A percentile compares a stretch with the other conserved stretches of the same genome.
Conservation (phyloP, 2,797 vertebrate genomes). For the Allobates femoralis region DNA sequence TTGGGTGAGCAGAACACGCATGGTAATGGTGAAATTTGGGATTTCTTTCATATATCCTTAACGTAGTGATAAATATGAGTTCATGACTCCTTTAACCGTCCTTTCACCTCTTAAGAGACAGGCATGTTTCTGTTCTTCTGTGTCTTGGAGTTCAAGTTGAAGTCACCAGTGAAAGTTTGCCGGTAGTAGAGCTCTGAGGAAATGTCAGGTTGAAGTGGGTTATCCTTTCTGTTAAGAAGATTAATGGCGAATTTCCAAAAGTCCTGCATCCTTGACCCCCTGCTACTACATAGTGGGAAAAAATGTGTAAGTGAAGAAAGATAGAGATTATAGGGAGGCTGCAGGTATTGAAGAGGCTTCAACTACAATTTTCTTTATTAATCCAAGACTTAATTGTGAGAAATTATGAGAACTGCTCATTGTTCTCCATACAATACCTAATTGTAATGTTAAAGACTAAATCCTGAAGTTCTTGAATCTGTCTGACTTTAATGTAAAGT, state of each 20-base stretch:
- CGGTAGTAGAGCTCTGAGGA: not conserved
- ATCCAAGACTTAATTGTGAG: not conserved
- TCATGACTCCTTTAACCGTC: not conserved
- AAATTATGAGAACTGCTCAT: not conserved
- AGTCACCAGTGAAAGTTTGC: not conserved
- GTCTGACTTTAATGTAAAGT: not conserved
- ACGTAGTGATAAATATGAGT: not conserved
- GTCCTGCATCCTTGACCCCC: not conserved
- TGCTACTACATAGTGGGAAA: not conserved
- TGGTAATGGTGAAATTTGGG: not conserved
- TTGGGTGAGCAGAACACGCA: not conserved
- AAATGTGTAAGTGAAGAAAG: not conserved
- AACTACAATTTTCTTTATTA: not conserved
- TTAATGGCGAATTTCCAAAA: constrained; percentile 8
- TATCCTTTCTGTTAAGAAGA: constrained; percentile 22
- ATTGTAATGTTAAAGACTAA: not conserved
- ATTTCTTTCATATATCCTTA: not conserved
- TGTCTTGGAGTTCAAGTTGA: not conserved
- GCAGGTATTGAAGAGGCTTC: not conserved
- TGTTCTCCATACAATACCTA: not conserved
- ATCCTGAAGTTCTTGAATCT: not conserved
- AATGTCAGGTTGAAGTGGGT: not conserved
- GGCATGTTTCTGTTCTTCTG: not conserved
- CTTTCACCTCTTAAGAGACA: not conserved
- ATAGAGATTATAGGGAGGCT: not conserved